Percentiles rank a stretch among this genome's conserved stretches.
Evolutionary conservation across 2,888 invertebrate genomes (phyloP).

Genomic region (Epinotia bilunana): DNA sequence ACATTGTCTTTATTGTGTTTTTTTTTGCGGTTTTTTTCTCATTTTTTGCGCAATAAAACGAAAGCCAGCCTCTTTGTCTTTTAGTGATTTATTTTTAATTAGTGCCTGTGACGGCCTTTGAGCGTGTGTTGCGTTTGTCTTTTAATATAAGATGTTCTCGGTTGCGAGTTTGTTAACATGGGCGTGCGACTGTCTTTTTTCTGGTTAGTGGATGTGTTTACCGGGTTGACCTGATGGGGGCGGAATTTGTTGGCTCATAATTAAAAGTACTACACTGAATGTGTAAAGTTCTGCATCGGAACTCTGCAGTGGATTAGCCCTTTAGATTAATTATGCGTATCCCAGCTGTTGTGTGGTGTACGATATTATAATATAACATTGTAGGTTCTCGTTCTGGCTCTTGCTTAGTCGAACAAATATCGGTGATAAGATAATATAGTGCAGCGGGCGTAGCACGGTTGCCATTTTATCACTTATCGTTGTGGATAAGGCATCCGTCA

Average conservation of each 20-base stretch:
- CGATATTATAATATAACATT: no score
- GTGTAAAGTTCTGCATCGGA: no score
- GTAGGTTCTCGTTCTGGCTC: no score
- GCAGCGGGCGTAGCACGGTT: no score
- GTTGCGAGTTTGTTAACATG: slow-evolving; percentile 11
- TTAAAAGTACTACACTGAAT: no score
- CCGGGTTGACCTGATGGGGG: background rate
- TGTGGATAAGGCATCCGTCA: no score
- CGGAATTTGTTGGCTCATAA: background rate
- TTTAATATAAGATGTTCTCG: slow-evolving; percentile 38
- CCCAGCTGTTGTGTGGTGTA: no score
- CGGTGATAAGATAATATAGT: no score
- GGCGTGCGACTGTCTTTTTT: background rate
- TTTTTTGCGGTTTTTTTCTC: slow-evolving; percentile 77
- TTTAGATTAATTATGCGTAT: no score
- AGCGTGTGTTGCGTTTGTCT: slow-evolving; percentile 44
- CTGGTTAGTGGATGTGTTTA: background rate
- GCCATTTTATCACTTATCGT: no score
- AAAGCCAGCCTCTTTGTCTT: slow-evolving; percentile 69
- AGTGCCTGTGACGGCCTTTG: slow-evolving; percentile 51
- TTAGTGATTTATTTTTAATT: slow-evolving; percentile 71
- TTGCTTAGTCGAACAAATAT: no score
- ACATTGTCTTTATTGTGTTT: slow-evolving; percentile 85
- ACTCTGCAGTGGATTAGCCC: no score
- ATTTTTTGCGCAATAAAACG: slow-evolving; percentile 78